These are phyloP conservation scores for Temnothorax longispinosus DNA, from an alignment of 1,140 invertebrate genomes.

Conservation along the genomic window DNA sequence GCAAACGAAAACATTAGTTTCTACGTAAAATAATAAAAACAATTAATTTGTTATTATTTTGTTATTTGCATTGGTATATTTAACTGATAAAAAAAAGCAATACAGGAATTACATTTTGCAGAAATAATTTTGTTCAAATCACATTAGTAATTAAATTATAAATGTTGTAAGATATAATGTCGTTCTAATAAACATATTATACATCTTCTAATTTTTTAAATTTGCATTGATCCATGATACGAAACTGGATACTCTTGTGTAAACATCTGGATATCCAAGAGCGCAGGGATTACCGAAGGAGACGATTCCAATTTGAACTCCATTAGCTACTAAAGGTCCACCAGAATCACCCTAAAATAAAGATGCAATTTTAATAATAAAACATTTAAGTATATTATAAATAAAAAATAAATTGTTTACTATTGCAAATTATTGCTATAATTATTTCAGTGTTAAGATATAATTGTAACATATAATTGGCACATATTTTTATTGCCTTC, in stretches of 20 bases:
- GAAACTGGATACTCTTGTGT: slow-evolving; percentile 84
- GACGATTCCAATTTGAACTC: slow-evolving; percentile 86
- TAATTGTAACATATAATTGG: background rate
- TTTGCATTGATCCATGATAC: slow-evolving; percentile 78
- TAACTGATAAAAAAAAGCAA: background rate
- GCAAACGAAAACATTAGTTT: background rate
- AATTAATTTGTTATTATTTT: background rate
- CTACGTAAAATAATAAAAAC: background rate
- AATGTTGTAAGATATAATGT: background rate
- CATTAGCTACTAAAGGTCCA: slow-evolving; percentile 82
- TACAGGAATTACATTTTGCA: background rate
- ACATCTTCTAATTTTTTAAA: background rate
- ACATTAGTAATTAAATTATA: background rate
- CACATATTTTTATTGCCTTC: no score
- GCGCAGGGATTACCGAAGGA: slow-evolving; percentile 89
- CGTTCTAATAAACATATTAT: background rate
- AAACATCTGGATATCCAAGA: slow-evolving; percentile 86
- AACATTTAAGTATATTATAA: no score
- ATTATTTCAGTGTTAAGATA: no score
- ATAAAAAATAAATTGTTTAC: no score
- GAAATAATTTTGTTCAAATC: background rate
- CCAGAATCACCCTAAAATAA: slow-evolving; percentile 78
- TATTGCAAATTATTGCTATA: no score
- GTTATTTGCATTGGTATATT: slow-evolving; percentile 2
- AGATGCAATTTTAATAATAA: no score